These are phyloP conservation scores for Rhopalosiphum nymphaeae DNA, from an alignment of 2,888 invertebrate genomes.

Conservation along the genomic window DNA sequence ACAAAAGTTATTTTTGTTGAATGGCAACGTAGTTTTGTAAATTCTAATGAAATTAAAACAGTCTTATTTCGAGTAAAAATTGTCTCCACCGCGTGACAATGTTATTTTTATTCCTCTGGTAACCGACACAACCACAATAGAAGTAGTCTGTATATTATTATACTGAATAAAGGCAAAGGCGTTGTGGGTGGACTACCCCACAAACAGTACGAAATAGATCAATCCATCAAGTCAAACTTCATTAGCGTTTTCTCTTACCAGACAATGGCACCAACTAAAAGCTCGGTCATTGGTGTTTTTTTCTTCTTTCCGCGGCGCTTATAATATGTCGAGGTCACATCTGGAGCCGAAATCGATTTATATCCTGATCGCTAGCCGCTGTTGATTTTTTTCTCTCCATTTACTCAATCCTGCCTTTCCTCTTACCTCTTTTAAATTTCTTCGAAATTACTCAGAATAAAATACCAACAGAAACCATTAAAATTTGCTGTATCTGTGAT, in stretches of 20 bases:
- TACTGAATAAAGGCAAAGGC: constrained; percentile 12
- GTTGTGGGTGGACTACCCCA: constrained; percentile 17
- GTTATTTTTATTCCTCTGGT: constrained; percentile 19
- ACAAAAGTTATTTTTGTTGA: constrained; percentile 40
- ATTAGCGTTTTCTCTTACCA: constrained; percentile 62
- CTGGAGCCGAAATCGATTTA: constrained; percentile 58
- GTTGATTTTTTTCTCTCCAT: constrained; percentile 13
- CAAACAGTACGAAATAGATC: constrained; percentile 50
- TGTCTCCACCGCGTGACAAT: neutral
- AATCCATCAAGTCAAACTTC: constrained; percentile 64
- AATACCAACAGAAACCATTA: neutral
- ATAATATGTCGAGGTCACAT: constrained; percentile 58
- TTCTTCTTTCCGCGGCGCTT: constrained; percentile 40
- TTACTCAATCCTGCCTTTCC: neutral
- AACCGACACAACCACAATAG: neutral
- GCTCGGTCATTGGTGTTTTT: constrained; percentile 52
- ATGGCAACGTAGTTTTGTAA: constrained; percentile 15
- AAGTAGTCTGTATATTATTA: constrained; percentile 26
- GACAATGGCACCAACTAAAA: constrained; percentile 63
- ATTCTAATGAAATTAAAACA: constrained; percentile 47
- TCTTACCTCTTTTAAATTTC: constrained; percentile 14
- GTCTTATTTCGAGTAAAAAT: constrained; percentile 16
- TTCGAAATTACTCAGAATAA: constrained; percentile 6
- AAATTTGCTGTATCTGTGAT: neutral
- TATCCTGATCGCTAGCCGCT: constrained; percentile 48